Conservation (phyloP, 2,797 vertebrate species). For the Hirundo rustica region DNA sequence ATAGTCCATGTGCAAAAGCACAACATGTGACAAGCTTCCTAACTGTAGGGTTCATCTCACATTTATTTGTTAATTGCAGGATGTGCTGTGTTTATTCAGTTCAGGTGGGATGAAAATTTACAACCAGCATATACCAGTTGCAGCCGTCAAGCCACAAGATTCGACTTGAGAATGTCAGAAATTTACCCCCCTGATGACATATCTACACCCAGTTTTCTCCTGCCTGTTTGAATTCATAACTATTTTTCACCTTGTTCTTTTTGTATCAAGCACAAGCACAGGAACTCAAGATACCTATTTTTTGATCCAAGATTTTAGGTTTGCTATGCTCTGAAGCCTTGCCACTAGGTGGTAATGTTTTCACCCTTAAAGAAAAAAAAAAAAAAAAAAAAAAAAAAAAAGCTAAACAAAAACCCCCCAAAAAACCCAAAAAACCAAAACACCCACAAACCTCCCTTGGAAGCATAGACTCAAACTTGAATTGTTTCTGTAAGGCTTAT, state of each 20-base stretch:
- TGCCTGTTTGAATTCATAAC: not conserved
- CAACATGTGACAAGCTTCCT: not conserved
- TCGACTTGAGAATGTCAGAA: not conserved
- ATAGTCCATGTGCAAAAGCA: not conserved
- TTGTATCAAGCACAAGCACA: not conserved
- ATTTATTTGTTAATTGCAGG: not conserved
- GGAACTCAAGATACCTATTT: not conserved
- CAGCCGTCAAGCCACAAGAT: not conserved
- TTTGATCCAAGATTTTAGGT: not conserved
- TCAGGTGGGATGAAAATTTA: not conserved
- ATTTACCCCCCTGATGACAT: rapidly evolving
- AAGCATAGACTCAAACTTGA: not conserved
- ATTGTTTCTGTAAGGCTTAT: not conserved
- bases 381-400: not conserved
- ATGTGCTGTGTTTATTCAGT: not conserved
- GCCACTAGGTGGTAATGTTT: slow-evolving; percentile 10
- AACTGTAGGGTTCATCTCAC: not conserved
- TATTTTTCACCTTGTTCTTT: not conserved
- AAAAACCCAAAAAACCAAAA: rapidly evolving
- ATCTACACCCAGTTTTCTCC: not conserved
- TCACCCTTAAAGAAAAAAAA: not conserved
- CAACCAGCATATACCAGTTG: not conserved
- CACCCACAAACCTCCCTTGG: not conserved
- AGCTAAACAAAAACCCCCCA: not conserved
- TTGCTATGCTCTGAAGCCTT: not conserved